These are phyloP conservation scores for Anagyrus pseudococci DNA, from an alignment of 2,888 invertebrate genomes.

Conservation along the genomic window DNA sequence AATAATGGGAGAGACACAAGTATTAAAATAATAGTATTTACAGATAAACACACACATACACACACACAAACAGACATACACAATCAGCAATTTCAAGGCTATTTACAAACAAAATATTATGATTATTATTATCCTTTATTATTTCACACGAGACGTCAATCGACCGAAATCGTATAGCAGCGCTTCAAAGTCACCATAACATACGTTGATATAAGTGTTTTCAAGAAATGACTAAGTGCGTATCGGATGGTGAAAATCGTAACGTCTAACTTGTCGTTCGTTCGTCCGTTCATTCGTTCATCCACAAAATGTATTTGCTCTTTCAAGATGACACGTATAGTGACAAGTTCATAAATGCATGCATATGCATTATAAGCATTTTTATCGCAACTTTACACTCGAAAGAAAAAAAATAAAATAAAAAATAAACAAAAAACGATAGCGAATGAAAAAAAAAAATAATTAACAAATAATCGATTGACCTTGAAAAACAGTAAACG, in stretches of 20 bases:
- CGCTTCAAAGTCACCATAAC: conserved; percentile 27
- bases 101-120: conserved; percentile 39
- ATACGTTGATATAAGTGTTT: conserved; percentile 40
- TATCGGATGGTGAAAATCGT: too few relatives aligned
- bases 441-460: conserved; percentile 13
- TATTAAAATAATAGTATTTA: conserved; percentile 55
- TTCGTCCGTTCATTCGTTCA: conserved; percentile 20
- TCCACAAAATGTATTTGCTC: conserved; percentile 27
- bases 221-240: conserved; percentile 1
- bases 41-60: conserved; percentile 22
- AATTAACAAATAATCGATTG: conserved; percentile 46
- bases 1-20: conserved; percentile 55
- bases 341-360: conserved; percentile 25
- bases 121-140: conserved; percentile 14
- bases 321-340: conserved; percentile 29
- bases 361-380: conserved; percentile 30
- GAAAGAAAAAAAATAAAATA: conserved; percentile 19
- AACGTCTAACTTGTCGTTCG: conserved; percentile 19
- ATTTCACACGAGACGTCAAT: conserved; percentile 31
- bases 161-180: conserved; percentile 18
- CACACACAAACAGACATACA: conserved; percentile 43
- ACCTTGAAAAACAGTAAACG: conserved; percentile 53
- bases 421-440: conserved; percentile 25
- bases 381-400: conserved; percentile 36
- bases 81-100: conserved; percentile 56